Conservation (phyloP, 2,797 vertebrate species). For the Botia almorhae region DNA sequence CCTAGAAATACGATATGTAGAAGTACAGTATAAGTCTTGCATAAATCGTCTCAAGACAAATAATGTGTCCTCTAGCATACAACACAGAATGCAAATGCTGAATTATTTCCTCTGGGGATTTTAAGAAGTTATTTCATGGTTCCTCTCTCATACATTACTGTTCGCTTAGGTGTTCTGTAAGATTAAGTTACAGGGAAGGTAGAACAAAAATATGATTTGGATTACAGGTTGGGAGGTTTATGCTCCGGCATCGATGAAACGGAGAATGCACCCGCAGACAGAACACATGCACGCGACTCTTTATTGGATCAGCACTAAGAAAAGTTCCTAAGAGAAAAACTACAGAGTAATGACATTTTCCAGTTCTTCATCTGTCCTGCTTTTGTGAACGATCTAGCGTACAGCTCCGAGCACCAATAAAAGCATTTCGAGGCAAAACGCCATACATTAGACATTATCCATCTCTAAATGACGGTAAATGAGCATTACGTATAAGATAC, state of each 20-base stretch:
- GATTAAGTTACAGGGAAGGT: slow-evolving; percentile 7
- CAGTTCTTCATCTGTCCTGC: slow-evolving; percentile 6
- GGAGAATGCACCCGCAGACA: not conserved
- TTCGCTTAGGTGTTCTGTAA: slow-evolving; percentile 15
- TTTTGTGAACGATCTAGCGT: slow-evolving; percentile 1
- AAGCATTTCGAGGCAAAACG: slow-evolving; percentile 5
- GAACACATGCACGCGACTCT: slow-evolving; percentile 7
- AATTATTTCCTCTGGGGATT: slow-evolving; percentile 26
- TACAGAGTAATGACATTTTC: slow-evolving; percentile 22
- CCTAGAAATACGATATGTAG: not conserved
- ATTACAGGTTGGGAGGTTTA: slow-evolving; percentile 1
- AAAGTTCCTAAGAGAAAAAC: not conserved
- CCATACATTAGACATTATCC: slow-evolving; percentile 2
- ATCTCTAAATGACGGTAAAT: not conserved
- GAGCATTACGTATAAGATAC: not conserved
- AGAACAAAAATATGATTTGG: slow-evolving; percentile 19
- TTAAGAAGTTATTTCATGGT: slow-evolving; percentile 20
- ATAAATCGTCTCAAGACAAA: slow-evolving; percentile 32
- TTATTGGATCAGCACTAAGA: slow-evolving; percentile 4
- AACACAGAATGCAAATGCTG: slow-evolving; percentile 45
- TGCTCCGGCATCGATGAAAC: slow-evolving; percentile 4
- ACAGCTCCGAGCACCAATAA: slow-evolving; percentile 22
- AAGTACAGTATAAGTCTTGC: slow-evolving; percentile 13
- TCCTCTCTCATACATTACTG: slow-evolving; percentile 18
- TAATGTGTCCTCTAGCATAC: slow-evolving; percentile 28